Evolutionary conservation across 2,113 vertebrate species (phyloP).

Genomic region (Xyliphius kryptos): DNA sequence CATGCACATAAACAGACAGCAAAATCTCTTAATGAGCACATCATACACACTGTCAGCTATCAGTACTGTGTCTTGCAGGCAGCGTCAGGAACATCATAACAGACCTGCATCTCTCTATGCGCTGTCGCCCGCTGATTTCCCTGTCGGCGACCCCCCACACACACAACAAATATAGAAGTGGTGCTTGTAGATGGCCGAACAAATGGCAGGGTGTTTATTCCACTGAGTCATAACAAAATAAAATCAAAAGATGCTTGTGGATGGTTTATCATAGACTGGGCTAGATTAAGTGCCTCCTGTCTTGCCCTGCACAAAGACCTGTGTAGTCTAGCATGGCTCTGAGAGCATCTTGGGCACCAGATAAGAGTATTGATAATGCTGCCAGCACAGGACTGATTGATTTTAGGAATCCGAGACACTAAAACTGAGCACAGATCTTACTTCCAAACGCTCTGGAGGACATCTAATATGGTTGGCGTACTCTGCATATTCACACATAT

Average conservation of each 20-base stretch:
- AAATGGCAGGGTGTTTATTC: constrained; percentile 51
- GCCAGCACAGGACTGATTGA: too few relatives aligned
- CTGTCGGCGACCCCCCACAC: constrained; percentile 19
- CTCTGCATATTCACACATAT: too few relatives aligned
- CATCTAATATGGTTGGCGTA: too few relatives aligned
- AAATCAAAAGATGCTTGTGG: constrained; percentile 49
- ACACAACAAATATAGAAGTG: constrained; percentile 34
- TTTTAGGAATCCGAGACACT: constrained; percentile 52
- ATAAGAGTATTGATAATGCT: constrained; percentile 54
- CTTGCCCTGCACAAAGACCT: constrained; percentile 49
- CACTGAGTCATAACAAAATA: constrained; percentile 64
- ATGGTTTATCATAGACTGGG: constrained; percentile 23
- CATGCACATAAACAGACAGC: too few relatives aligned
- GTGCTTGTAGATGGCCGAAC: constrained; percentile 36
- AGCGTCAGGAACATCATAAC: constrained; percentile 37
- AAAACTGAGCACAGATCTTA: too few relatives aligned
- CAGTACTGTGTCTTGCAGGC: constrained; percentile 27
- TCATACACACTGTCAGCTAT: constrained; percentile 23
- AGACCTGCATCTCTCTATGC: constrained; percentile 37
- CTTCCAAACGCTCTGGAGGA: too few relatives aligned
- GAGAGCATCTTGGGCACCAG: constrained; percentile 39
- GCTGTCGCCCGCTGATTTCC: constrained; percentile 37
- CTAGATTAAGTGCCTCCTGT: constrained; percentile 56
- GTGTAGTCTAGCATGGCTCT: constrained; percentile 57
- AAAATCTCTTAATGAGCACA: too few relatives aligned